Conservation (phyloP, 2,797 vertebrate genomes). For the Hipposideros larvatus region DNA sequence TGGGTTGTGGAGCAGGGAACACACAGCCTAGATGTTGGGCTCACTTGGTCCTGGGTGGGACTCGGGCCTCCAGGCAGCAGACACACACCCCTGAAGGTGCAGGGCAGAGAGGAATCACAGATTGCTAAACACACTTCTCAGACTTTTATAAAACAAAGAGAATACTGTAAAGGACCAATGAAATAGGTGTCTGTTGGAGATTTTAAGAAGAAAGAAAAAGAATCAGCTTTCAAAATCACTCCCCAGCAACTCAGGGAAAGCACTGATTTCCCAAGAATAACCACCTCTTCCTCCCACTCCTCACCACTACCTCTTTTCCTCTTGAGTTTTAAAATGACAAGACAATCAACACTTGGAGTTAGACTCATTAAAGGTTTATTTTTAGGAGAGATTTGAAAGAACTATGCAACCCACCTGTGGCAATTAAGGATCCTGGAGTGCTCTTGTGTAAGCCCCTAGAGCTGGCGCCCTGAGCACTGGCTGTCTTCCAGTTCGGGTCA, state of each 20-base stretch:
- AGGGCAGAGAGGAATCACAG: not conserved
- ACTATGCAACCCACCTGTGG: conserved; percentile 35
- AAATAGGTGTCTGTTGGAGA: not conserved
- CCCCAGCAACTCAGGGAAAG: not conserved
- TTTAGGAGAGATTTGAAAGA: conserved; percentile 66
- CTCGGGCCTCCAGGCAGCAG: not conserved
- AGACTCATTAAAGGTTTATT: conserved; percentile 50
- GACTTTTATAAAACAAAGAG: not conserved
- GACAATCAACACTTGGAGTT: not conserved
- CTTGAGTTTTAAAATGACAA: conserved; percentile 32
- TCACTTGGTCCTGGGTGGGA: rapidly evolving
- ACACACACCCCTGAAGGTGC: not conserved
- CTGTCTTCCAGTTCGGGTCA: conserved; percentile 14
- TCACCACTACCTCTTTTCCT: not conserved
- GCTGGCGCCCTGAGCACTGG: not conserved
- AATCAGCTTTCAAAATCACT: not conserved
- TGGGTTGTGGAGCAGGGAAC: no score
- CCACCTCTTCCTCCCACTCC: not conserved
- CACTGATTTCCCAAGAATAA: not conserved
- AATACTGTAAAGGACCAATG: not conserved
- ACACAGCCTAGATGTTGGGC: not conserved
- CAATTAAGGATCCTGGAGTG: conserved; percentile 26
- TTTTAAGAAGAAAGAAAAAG: not conserved
- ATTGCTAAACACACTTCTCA: no score
- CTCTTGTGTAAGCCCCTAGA: not conserved